Percentiles rank a stretch among this genome's conserved stretches.
Conservation (phyloP, 2,888 invertebrate genomes). For the Hipparchia semele region DNA sequence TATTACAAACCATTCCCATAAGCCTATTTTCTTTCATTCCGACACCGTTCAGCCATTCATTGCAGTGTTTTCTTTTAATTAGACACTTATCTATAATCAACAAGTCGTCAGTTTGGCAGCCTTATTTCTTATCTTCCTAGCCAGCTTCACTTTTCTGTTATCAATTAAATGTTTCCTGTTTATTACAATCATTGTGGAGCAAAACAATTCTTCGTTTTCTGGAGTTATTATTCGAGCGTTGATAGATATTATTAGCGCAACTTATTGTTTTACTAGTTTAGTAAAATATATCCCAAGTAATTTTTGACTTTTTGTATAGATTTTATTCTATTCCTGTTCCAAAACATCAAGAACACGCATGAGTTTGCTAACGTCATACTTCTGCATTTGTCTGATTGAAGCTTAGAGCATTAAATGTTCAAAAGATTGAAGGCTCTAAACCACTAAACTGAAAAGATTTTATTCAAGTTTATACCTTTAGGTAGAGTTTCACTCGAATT, state of each 20-base stretch:
- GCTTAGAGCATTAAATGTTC: too few relatives aligned
- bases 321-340: too few relatives aligned
- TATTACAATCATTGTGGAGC: not conserved
- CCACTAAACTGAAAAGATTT: too few relatives aligned
- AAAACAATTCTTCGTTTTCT: not conserved
- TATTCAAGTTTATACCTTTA: too few relatives aligned
- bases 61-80: conserved; percentile 12
- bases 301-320: too few relatives aligned
- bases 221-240: not conserved
- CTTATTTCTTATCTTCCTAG: conserved; percentile 4
- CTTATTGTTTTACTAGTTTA: too few relatives aligned
- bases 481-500: too few relatives aligned
- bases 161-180: not conserved
- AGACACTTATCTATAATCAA: not conserved
- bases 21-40: conserved; percentile 6
- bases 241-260: not conserved
- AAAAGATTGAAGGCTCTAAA: too few relatives aligned
- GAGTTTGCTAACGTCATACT: too few relatives aligned
- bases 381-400: too few relatives aligned
- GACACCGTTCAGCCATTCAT: conserved; percentile 8
- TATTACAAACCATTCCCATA: conserved; percentile 1
- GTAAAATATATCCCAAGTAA: too few relatives aligned
- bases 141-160: conserved; percentile 1
- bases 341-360: too few relatives aligned
- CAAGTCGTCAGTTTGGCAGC: not conserved